phyloP scores from a whole-genome alignment of 2,888 invertebrate genomes.

The Lasius platythorax region DNA sequence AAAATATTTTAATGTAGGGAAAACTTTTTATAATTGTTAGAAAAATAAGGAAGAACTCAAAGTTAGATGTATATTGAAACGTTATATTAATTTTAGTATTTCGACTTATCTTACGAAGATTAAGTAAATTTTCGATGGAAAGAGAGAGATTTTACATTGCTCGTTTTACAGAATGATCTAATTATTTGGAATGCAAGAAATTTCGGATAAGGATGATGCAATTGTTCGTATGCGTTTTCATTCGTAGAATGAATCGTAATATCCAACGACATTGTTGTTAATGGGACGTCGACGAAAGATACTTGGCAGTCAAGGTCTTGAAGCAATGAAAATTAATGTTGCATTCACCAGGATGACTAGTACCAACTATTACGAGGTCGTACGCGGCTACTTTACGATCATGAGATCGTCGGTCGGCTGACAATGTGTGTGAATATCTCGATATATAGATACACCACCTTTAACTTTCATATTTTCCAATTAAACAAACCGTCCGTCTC shows the following conservation, averaged over 20 bases:
- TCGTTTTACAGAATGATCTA: neutral
- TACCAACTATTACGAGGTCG: constrained; percentile 54
- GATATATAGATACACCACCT: constrained; percentile 27
- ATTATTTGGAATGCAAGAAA: neutral
- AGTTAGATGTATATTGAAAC: neutral
- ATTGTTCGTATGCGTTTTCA: neutral
- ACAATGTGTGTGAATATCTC: constrained; percentile 49
- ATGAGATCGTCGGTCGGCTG: constrained; percentile 44
- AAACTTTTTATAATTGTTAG: neutral
- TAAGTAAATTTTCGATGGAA: neutral
- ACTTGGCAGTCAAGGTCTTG: constrained; percentile 68
- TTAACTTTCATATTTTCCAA: constrained; percentile 51
- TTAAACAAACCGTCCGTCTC: constrained; percentile 20
- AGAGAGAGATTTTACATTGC: neutral
- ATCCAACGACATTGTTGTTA: constrained; percentile 54
- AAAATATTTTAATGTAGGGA: neutral
- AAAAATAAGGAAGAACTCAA: neutral
- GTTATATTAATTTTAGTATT: neutral
- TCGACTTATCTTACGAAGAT: neutral
- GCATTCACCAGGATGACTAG: constrained; percentile 68
- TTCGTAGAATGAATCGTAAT: constrained; percentile 25
- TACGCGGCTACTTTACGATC: constrained; percentile 63
- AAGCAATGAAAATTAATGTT: constrained; percentile 74
- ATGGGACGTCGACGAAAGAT: constrained; percentile 64
- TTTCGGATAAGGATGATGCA: neutral